These are phyloP conservation scores for Asarcornis scutulata DNA, from an alignment of 2,113 vertebrate species.

Conservation along the genomic window DNA sequence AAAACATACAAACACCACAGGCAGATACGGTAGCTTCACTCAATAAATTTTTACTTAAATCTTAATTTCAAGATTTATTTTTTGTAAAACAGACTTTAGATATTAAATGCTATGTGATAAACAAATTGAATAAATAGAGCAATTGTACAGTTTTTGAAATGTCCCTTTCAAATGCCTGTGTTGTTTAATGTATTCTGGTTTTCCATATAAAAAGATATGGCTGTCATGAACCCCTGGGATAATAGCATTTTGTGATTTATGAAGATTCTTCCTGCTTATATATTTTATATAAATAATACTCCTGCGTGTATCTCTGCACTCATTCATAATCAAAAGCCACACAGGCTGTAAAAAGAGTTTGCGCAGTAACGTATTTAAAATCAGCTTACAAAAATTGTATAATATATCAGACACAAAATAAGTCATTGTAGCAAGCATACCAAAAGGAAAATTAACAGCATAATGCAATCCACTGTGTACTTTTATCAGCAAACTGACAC, in stretches of 20 bases:
- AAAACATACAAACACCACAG: background rate
- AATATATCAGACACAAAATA: constrained; percentile 32
- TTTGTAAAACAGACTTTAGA: constrained; percentile 25
- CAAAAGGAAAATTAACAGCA: constrained; percentile 41
- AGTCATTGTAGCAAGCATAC: constrained; percentile 26
- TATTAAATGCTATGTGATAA: constrained; percentile 37
- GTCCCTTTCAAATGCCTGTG: background rate
- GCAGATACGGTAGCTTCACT: background rate
- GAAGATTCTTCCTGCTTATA: constrained; percentile 63
- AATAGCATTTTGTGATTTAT: constrained; percentile 68
- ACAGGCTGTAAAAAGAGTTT: constrained; percentile 19
- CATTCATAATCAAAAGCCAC: constrained; percentile 71
- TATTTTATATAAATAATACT: constrained; percentile 75
- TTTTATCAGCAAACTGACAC: background rate
- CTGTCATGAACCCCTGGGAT: constrained; percentile 48
- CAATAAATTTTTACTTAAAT: constrained; percentile 28
- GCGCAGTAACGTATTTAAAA: constrained; percentile 15
- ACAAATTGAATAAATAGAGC: constrained; percentile 35
- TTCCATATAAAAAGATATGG: constrained; percentile 45
- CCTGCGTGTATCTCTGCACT: constrained; percentile 33
- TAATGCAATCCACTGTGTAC: background rate
- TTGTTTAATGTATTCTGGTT: constrained; percentile 60
- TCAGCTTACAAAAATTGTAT: constrained; percentile 32
- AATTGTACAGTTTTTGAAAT: constrained; percentile 52
- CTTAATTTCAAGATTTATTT: constrained; percentile 52